Evolutionary conservation across 1,140 invertebrate species (phyloP).

Genomic region (Drosophila takahashii): DNA sequence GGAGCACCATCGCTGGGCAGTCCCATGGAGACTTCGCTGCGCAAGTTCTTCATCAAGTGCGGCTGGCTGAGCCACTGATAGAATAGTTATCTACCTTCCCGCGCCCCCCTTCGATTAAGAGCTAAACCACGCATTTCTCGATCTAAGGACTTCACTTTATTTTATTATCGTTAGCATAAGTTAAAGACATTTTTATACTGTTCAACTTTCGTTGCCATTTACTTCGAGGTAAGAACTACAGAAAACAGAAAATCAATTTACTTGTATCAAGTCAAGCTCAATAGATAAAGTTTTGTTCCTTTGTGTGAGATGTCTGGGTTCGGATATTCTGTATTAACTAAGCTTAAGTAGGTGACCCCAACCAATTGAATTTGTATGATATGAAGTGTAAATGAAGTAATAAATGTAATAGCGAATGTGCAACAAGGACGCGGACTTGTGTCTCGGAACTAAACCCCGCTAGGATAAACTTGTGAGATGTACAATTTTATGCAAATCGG

Average conservation of each 20-base stretch:
- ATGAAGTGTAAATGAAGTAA: constrained; percentile 69
- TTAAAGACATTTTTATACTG: constrained; percentile 64
- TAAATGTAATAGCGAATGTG: constrained; percentile 64
- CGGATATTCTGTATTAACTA: constrained; percentile 49
- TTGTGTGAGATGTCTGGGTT: constrained; percentile 44
- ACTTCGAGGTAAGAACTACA: constrained; percentile 46
- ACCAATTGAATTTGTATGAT: constrained; percentile 67
- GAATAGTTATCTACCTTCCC: neutral
- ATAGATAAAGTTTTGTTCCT: constrained; percentile 46
- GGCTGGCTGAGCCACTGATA: constrained; percentile 82
- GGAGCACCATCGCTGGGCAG: constrained; percentile 73
- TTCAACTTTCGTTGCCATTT: constrained; percentile 61
- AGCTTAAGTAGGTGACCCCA: constrained; percentile 67
- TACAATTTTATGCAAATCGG: neutral
- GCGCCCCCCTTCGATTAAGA: constrained; percentile 7
- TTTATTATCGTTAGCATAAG: constrained; percentile 48
- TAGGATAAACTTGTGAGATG: constrained; percentile 2
- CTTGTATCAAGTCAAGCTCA: constrained; percentile 76
- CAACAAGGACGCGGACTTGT: constrained; percentile 11
- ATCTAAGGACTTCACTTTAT: constrained; percentile 65
- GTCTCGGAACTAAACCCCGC: neutral
- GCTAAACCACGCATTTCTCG: constrained; percentile 31
- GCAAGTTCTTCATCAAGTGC: constrained; percentile 84
- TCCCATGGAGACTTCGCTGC: constrained; percentile 77
- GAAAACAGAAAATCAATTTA: constrained; percentile 40